Conservation (phyloP, 2,797 vertebrate genomes). For the Gila robusta region DNA sequence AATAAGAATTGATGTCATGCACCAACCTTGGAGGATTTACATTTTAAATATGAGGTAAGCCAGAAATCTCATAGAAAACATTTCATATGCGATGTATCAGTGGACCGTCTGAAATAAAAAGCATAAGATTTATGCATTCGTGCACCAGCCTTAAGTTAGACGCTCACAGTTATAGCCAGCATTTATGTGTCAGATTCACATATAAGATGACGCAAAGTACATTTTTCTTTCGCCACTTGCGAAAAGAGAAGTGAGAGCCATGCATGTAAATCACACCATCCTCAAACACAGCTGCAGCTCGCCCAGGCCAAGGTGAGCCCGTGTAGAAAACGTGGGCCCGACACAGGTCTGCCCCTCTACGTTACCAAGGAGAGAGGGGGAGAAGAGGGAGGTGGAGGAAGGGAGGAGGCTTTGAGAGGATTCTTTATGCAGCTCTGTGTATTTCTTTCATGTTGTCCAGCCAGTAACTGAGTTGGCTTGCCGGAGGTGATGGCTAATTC, state of each 20-base stretch:
- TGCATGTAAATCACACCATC: constrained; percentile 70
- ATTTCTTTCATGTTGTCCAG: constrained; percentile 87
- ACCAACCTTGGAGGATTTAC: neutral
- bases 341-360: constrained; percentile 65
- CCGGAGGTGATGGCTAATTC: constrained; percentile 80
- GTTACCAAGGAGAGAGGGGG: constrained; percentile 26
- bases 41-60: constrained; percentile 4
- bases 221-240: constrained; percentile 44
- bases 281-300: constrained; percentile 64
- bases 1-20: neutral
- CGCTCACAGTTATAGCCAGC: neutral
- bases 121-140: neutral
- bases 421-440: constrained; percentile 85
- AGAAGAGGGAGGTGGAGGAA: constrained; percentile 55
- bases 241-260: constrained; percentile 52
- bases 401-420: constrained; percentile 73
- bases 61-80: neutral
- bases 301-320: constrained; percentile 71
- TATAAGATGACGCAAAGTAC: constrained; percentile 10
- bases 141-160: constrained; percentile 13
- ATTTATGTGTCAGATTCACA: constrained; percentile 35
- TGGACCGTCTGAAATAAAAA: neutral
- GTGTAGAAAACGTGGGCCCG: constrained; percentile 72
- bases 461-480: constrained; percentile 82
- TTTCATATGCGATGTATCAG: neutral